These are phyloP conservation scores for Psilopogon haemacephalus DNA, from an alignment of 2,113 vertebrate species.

Conservation along the genomic window DNA sequence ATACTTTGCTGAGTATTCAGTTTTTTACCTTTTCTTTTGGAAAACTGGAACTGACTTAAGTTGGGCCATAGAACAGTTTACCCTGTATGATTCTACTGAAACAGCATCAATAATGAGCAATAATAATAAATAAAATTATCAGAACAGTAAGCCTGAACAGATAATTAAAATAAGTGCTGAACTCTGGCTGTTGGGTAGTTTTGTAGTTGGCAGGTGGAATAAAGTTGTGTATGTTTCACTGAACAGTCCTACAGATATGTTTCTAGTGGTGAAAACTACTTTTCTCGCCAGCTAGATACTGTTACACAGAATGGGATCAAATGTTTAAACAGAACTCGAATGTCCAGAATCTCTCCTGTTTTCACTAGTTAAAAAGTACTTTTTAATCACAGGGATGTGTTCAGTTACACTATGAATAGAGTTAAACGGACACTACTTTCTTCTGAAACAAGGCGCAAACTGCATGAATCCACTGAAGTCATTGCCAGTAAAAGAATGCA, in stretches of 20 bases:
- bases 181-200: background rate
- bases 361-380: background rate
- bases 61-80: conserved; percentile 30
- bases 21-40: conserved; percentile 26
- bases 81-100: conserved; percentile 17
- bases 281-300: background rate
- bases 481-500: background rate
- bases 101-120: conserved; percentile 41
- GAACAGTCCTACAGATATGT: background rate
- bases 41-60: conserved; percentile 45
- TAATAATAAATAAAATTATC: conserved; percentile 55
- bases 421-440: background rate
- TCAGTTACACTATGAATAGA: background rate
- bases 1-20: conserved; percentile 1
- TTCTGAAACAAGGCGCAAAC: background rate
- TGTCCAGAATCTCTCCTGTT: background rate
- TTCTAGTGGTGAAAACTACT: background rate
- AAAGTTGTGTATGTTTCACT: background rate
- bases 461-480: background rate
- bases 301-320: background rate
- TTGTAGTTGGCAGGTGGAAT: background rate
- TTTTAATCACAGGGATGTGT: background rate
- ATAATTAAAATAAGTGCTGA: background rate
- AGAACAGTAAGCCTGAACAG: conserved; percentile 34
- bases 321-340: background rate